Percentiles rank a stretch among this genome's conserved stretches.
Evolutionary conservation across 2,113 vertebrate genomes (phyloP).

Genomic region (Microcebus jonahi): DNA sequence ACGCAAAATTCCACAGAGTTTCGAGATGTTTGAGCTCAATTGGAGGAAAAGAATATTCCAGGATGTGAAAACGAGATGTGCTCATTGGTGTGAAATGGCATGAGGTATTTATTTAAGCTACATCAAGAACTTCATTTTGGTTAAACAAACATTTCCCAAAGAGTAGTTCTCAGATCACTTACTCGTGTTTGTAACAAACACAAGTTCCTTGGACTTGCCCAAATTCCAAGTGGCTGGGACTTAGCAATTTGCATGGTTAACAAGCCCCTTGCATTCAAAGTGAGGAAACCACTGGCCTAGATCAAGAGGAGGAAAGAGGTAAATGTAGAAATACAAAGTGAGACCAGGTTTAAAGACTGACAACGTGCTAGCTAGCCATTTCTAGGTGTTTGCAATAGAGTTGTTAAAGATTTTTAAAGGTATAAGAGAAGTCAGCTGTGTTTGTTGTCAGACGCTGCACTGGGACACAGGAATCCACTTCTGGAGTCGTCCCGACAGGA

Average conservation of each 20-base stretch:
- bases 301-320: not conserved
- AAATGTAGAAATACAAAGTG: not conserved
- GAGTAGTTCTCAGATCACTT: not conserved
- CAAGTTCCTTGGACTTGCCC: not conserved
- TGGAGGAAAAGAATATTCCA: slow-evolving; percentile 37
- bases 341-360: not conserved
- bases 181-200: not conserved
- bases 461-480: not conserved
- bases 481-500: not conserved
- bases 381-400: not conserved
- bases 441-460: not conserved
- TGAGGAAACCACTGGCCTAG: not conserved
- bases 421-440: not conserved
- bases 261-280: not conserved
- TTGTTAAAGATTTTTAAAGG: not conserved
- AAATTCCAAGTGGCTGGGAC: not conserved
- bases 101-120: not conserved
- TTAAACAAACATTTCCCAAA: not conserved
- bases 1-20: not conserved
- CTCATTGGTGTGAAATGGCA: not conserved
- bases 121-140: not conserved
- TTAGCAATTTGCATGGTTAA: not conserved
- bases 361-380: not conserved
- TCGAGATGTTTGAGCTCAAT: slow-evolving; percentile 19
- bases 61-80: not conserved